phyloP scores from a whole-genome alignment of 2,888 invertebrate species.

The Ligdia adustata region DNA sequence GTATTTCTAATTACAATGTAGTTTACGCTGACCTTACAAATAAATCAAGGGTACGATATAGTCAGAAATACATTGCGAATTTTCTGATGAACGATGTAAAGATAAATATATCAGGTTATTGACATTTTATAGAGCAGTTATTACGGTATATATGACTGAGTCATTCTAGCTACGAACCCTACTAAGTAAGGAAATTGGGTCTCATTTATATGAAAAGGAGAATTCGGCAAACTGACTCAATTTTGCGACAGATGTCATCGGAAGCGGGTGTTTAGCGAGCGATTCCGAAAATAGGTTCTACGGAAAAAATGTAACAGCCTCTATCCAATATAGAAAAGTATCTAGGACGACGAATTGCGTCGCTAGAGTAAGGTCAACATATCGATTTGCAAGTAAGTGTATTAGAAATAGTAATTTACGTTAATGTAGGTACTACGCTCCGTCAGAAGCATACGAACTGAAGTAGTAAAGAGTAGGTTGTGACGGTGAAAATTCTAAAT shows the following conservation, averaged over 20 bases:
- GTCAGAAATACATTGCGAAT: neutral
- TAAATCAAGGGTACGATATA: neutral
- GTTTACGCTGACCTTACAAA: neutral
- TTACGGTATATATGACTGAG: too few relatives aligned
- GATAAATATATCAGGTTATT: neutral
- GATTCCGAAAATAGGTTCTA: constrained; percentile 23
- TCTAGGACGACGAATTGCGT: constrained; percentile 24
- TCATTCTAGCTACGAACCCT: constrained; percentile 2
- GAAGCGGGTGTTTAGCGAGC: constrained; percentile 33
- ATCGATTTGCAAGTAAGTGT: constrained; percentile 63
- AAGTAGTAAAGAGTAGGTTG: constrained; percentile 7
- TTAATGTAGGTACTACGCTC: constrained; percentile 40
- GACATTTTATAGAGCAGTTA: neutral
- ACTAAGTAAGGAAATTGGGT: constrained; percentile 10
- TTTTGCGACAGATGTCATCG: constrained; percentile 21
- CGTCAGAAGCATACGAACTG: constrained; percentile 15
- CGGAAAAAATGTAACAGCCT: constrained; percentile 22
- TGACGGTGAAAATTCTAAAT: constrained; percentile 30
- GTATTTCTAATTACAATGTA: constrained; percentile 1
- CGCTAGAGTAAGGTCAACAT: constrained; percentile 35
- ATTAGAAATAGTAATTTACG: constrained; percentile 45
- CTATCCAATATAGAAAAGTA: constrained; percentile 22
- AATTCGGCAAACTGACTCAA: constrained; percentile 4
- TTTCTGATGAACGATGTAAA: too few relatives aligned
- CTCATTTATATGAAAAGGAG: constrained; percentile 17